These are phyloP conservation scores for Elaphurus davidianus DNA, from an alignment of 2,113 vertebrate species.

Conservation along the genomic window DNA sequence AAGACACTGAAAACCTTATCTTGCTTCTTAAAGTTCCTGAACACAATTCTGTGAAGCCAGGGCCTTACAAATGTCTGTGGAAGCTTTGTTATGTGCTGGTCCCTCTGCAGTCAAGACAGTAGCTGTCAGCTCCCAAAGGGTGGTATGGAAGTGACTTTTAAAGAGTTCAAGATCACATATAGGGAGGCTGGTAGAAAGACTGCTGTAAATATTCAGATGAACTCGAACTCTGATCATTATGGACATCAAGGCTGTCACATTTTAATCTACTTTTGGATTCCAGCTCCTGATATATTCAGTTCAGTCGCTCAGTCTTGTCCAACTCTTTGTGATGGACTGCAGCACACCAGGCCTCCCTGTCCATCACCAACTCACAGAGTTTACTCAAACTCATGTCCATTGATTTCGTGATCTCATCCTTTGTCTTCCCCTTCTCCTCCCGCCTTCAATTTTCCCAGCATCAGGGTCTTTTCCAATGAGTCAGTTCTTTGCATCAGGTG, in stretches of 20 bases:
- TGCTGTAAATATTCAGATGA: neutral
- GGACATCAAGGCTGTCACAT: neutral
- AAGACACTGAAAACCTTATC: neutral
- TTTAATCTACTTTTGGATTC: neutral
- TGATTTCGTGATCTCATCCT: neutral
- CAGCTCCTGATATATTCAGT: neutral
- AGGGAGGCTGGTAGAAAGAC: neutral
- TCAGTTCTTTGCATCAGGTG: neutral
- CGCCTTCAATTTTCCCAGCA: neutral
- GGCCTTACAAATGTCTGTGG: neutral
- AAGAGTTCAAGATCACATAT: neutral
- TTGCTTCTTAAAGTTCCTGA: neutral
- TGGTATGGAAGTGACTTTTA: neutral
- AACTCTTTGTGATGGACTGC: neutral
- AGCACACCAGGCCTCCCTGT: neutral
- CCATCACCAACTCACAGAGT: neutral
- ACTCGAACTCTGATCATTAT: neutral
- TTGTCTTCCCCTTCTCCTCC: neutral
- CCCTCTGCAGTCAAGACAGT: neutral
- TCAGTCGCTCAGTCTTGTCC: fast-evolving
- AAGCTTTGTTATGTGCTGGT: neutral
- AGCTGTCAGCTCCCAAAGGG: neutral
- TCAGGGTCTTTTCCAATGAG: neutral
- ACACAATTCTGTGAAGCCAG: neutral
- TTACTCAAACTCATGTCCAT: neutral